Evolutionary conservation across 1,140 invertebrate genomes (phyloP).

Genomic region (Colletes gigas): DNA sequence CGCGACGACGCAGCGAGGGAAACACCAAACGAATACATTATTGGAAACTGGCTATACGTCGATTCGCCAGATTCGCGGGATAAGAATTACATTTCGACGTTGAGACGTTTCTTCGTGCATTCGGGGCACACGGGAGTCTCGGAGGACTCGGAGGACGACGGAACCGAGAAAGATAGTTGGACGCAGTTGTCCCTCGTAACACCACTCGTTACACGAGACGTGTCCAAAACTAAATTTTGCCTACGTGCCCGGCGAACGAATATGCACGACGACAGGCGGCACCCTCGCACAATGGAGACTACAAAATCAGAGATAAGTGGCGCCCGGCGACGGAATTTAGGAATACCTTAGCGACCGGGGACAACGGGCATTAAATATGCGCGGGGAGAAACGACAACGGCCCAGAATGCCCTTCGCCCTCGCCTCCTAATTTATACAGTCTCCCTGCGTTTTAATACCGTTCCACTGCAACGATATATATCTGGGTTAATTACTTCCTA

Average conservation of each 20-base stretch:
- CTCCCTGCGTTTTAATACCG: slow-evolving; percentile 34
- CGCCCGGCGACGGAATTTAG: slow-evolving; percentile 54
- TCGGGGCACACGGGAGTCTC: background rate
- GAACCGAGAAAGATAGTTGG: slow-evolving; percentile 19
- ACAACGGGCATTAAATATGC: slow-evolving; percentile 70
- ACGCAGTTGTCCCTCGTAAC: slow-evolving; percentile 32
- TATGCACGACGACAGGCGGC: slow-evolving; percentile 43
- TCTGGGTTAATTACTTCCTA: slow-evolving; percentile 22
- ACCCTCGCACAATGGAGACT: slow-evolving; percentile 60
- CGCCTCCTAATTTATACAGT: slow-evolving; percentile 71
- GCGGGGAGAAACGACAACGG: slow-evolving; percentile 50
- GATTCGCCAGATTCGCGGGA: background rate
- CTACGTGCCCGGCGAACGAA: slow-evolving; percentile 43
- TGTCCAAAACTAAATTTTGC: slow-evolving; percentile 56
- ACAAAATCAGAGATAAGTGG: slow-evolving; percentile 71
- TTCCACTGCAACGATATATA: slow-evolving; percentile 18
- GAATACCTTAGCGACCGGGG: slow-evolving; percentile 55
- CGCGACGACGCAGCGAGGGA: too few species aligned
- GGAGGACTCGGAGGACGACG: background rate
- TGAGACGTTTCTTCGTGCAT: background rate
- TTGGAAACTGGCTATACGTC: background rate
- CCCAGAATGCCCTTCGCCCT: slow-evolving; percentile 44
- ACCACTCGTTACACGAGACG: slow-evolving; percentile 46
- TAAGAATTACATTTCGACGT: background rate
- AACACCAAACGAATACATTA: background rate